Evolutionary conservation across 2,888 invertebrate genomes (phyloP), one percentile per base, ranked within the genome.

Genomic region (Therioaphis trifolii): DNA sequence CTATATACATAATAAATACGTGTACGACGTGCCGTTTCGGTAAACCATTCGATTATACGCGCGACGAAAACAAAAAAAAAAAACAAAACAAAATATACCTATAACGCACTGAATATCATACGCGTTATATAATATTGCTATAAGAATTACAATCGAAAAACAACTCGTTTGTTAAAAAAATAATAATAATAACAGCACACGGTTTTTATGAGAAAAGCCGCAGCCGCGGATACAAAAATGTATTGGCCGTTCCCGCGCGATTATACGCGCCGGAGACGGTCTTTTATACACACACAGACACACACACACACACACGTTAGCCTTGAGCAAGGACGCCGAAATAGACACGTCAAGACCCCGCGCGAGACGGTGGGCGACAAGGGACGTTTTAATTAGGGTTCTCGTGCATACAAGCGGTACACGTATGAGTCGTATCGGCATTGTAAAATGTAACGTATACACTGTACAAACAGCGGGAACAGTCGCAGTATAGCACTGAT

Each of bases 11-110:
- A 35, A 35, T 35, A 35, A 61, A 18, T 3, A 18, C 5, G n/a
- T 5, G n/a, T 24, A 77, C 77, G 35, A 66, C 77, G 77, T 78
- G 77, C 77, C 77, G 77, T 78, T 78, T 78, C 77, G 77, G 66
- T 78, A 66, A 78, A 68, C 77, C 18, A 29, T 66, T 78, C 66
- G 77, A 66, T 77, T 66, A 78, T 46, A 21, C 14, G 18, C 11
- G 14, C n/a, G 68, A 55, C 40, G n/a, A 55, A 68, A 78, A 43
- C 40, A 21, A 55, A 74, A 35, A 21, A 55, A 74, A 35, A 55
- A 55, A 5, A 2, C 9, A n/a, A n/a, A n/a, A n/a, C n/a, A n/a
- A n/a, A n/a, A n/a, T n/a, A n/a, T n/a, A n/a, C n/a, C n/a, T n/a
- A n/a, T n/a, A 35, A 4, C 55, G 4, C 55, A 27, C 27, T 15